A percentile compares a stretch with the other conserved stretches of the same genome.
These are phyloP conservation scores for Clarias batrachus DNA, from an alignment of 2,113 vertebrate species.

Conservation along the genomic window DNA sequence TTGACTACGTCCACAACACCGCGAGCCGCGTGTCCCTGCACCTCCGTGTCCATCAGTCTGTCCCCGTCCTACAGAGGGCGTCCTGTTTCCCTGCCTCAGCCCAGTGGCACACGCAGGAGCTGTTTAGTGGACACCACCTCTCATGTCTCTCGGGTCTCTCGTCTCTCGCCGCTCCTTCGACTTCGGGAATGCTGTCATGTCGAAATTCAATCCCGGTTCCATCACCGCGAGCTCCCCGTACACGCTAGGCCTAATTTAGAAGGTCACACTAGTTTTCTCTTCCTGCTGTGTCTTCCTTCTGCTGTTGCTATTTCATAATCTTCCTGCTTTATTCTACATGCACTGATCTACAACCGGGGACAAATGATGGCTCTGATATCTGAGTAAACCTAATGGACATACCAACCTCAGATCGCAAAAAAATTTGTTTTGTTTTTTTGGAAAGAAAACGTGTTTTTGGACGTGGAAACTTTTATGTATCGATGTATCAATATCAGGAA, in stretches of 20 bases:
- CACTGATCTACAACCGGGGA: not conserved
- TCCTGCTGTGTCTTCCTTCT: slow-evolving; percentile 5
- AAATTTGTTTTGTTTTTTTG: no score
- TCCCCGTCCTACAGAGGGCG: slow-evolving; percentile 32
- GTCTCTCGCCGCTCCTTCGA: slow-evolving; percentile 54
- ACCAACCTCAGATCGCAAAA: not conserved
- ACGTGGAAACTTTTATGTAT: not conserved
- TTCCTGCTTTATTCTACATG: not conserved
- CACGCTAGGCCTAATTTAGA: slow-evolving; percentile 29
- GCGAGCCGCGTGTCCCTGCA: slow-evolving; percentile 41
- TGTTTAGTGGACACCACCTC: slow-evolving; percentile 51
- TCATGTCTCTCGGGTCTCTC: slow-evolving; percentile 53
- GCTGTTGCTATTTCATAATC: not conserved
- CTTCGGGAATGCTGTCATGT: slow-evolving; percentile 72
- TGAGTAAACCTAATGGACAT: not conserved
- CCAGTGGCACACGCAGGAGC: slow-evolving; percentile 53
- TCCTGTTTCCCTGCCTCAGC: slow-evolving; percentile 24
- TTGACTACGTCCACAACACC: slow-evolving; percentile 53
- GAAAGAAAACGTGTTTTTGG: not conserved
- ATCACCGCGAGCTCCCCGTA: slow-evolving; percentile 42
- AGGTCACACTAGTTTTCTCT: slow-evolving; percentile 7
- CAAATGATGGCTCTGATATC: not conserved
- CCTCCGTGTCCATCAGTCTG: slow-evolving; percentile 46
- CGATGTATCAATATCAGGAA: not conserved
- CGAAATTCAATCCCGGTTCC: slow-evolving; percentile 72